Conservation (phyloP, 23 tunicate genomes). For the Trididemnum nubilum region DNA sequence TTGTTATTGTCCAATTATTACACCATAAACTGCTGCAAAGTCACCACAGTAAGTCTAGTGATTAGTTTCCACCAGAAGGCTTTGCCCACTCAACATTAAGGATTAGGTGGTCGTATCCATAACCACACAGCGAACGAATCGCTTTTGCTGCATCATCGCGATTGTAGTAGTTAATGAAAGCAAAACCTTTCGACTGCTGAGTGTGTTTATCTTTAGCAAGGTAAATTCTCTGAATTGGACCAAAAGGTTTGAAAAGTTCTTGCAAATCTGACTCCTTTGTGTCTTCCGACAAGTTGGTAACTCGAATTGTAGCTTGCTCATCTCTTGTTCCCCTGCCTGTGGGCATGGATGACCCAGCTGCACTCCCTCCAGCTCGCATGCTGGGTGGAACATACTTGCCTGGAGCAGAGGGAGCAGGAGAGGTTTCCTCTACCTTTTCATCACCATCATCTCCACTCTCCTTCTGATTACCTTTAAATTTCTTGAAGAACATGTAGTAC, state of each 20-base stretch:
- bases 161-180: conserved; percentile 92
- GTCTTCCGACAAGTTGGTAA: conserved; percentile 95
- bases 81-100: conserved; percentile 99
- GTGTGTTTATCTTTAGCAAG: conserved; percentile 93
- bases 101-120: conserved; percentile 93
- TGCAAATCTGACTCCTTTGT: conserved; percentile 96
- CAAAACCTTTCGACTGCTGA: conserved; percentile 93
- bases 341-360: conserved; percentile 75
- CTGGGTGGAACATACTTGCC: conserved; percentile 94
- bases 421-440: conserved; percentile 7
- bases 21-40: too few species aligned
- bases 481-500: conserved; percentile 91
- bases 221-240: conserved; percentile 90
- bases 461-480: conserved; percentile 60
- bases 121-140: conserved; percentile 84
- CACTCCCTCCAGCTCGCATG: conserved; percentile 65
- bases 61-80: conserved; percentile 27
- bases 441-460: conserved; percentile 35
- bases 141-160: conserved; percentile 99
- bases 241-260: conserved; percentile 91
- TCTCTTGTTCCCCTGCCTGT: conserved; percentile 46
- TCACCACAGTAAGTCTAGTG: too few species aligned
- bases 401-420: conserved; percentile 36
- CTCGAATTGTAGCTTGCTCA: conserved; percentile 97
- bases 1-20: too few species aligned